Base-by-base conservation (phyloP, 2,797 vertebrate species). In the Aselliscus stoliczkanus region DNA sequence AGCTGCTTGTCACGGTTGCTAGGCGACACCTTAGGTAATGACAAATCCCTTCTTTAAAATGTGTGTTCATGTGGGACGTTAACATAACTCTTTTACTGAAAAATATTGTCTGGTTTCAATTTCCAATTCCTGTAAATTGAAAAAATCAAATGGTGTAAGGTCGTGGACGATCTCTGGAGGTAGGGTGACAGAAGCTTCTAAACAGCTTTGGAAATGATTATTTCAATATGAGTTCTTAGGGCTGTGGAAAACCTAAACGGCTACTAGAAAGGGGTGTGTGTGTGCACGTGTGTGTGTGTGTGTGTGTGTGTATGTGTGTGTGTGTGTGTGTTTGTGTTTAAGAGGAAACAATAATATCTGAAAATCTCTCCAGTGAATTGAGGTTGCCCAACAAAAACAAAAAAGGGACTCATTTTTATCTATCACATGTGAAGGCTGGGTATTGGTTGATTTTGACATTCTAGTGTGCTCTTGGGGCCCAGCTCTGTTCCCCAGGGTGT, bases 1-100 rank as follows among this genome's bases (percentile, higher is more conserved):
- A 92, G 97, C 97, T 98, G 98, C 92, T 97, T 90, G 97, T 97
- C 96, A 15, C 39, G 27, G 97, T 96, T 97, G 95, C 96, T 97
- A 90, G 97, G 97, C 90, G 97, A 97, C 96, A 91, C 90, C 84
- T 96, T 70, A 50, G 88, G 50, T 90, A 82, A 94, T 79, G 94
- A 69, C 70, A 80, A 3, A 47, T 42, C 54, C 18, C 9, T 18
- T 25, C 47, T 27, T 37, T 17, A 13, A 37, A 11, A 82, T 37
- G 54, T 44, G 83, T 90, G 37, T 72, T 73, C 17, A 3, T 39
- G 64, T 31, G 47, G 42, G 62, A 65, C 42, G 4, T n/a, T 47
- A 29, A 50, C 44, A 10, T 10, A 37, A 34, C 18, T 58, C 47
- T 52, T 82, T 72, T 93, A 75, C 67, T 86, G 27, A 60, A 94